Conservation (phyloP, 2,797 vertebrate genomes). For the Meriones psammophilus region DNA sequence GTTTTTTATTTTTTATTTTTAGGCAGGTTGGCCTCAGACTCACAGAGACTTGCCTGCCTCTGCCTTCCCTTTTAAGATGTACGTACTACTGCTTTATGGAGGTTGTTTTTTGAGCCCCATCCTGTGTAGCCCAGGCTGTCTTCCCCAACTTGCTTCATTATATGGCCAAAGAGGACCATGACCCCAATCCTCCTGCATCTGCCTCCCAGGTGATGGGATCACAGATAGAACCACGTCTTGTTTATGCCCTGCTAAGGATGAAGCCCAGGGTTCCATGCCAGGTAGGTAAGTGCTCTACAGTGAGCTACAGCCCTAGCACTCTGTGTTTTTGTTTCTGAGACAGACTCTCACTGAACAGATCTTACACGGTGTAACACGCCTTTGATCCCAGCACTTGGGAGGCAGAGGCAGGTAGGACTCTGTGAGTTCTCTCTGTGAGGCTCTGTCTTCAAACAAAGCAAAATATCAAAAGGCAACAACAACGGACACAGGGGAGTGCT, state of each 20-base stretch:
- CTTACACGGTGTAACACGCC: neutral
- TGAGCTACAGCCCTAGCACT: neutral
- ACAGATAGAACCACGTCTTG: neutral
- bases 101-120: neutral
- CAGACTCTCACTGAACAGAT: neutral
- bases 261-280: neutral
- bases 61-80: neutral
- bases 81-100: neutral
- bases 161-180: neutral
- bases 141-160: neutral
- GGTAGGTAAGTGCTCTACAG: neutral
- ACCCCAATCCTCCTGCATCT: neutral
- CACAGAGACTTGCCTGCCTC: neutral
- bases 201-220: neutral
- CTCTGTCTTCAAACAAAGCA: neutral
- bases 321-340: neutral
- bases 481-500: neutral
- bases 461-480: neutral
- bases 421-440: neutral
- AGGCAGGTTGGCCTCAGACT: neutral
- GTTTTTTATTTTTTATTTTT: neutral
- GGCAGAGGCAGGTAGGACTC: neutral
- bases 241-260: neutral
- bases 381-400: neutral
- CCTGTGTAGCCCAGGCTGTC: neutral